Evolutionary conservation across 2,113 vertebrate genomes (phyloP).

Genomic region (Psilopogon haemacephalus): DNA sequence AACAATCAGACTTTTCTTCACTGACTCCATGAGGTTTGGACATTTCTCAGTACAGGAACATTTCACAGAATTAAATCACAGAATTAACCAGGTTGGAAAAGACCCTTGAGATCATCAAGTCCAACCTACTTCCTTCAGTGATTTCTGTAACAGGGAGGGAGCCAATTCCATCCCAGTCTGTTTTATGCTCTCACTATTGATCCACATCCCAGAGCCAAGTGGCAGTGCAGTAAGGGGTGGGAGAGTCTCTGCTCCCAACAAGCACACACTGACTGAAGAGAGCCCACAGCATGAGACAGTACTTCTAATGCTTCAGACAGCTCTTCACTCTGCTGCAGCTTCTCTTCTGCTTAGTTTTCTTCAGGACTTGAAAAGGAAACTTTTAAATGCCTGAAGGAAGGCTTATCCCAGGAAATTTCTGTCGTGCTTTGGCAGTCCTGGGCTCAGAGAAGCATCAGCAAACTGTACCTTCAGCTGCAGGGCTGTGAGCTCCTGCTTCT

Average conservation of each 20-base stretch:
- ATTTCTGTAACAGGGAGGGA: not conserved
- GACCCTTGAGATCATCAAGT: no score
- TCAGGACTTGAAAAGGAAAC: not conserved
- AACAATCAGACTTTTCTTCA: not conserved
- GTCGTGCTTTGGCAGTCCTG: not conserved
- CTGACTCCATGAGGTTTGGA: not conserved
- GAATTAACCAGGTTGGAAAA: no score
- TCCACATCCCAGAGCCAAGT: not conserved
- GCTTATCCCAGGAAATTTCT: not conserved
- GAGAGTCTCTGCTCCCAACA: not conserved
- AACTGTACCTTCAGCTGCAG: not conserved
- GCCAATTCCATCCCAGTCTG: not conserved
- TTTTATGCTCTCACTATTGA: fast-evolving
- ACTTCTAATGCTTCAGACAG: not conserved
- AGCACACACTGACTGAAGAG: not conserved
- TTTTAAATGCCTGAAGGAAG: not conserved
- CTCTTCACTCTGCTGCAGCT: not conserved
- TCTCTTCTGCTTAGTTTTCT: not conserved
- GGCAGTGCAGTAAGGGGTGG: fast-evolving
- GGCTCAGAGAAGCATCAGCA: not conserved
- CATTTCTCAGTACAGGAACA: not conserved
- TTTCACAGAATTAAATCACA: not conserved
- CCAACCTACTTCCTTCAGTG: not conserved
- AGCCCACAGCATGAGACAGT: not conserved
- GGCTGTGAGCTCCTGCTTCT: not conserved